These are phyloP conservation scores for Echeneis naucrates DNA, from an alignment of 2,797 vertebrate species.

Conservation along the genomic window DNA sequence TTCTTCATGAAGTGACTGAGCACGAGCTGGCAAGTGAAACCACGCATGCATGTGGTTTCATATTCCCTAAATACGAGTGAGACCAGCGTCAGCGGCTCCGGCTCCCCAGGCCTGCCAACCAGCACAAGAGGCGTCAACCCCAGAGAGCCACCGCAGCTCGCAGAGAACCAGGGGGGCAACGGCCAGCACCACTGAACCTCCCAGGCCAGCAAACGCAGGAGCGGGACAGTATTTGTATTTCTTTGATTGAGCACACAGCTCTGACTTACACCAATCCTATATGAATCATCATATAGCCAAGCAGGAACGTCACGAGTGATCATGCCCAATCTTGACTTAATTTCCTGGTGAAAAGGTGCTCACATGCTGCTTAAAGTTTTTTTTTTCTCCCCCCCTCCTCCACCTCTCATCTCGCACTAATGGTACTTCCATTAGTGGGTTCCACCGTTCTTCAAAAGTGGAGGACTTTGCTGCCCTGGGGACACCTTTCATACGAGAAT, in stretches of 20 bases:
- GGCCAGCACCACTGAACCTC: too few species aligned
- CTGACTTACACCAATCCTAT: constrained; percentile 11
- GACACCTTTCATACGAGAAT: constrained; percentile 55
- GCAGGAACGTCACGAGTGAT: not conserved
- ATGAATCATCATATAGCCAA: constrained; percentile 8
- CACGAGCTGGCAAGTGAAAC: too few species aligned
- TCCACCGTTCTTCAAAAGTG: constrained; percentile 62
- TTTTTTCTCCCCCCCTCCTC: constrained; percentile 16
- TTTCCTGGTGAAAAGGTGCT: constrained; percentile 26
- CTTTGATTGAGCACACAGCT: constrained; percentile 20
- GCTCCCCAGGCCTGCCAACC: too few species aligned
- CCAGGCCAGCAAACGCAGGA: too few species aligned
- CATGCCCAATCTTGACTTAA: constrained; percentile 8
- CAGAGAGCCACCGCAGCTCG: too few species aligned
- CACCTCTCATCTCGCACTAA: constrained; percentile 44
- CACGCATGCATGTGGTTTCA: too few species aligned
- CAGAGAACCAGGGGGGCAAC: too few species aligned
- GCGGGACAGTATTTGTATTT: too few species aligned
- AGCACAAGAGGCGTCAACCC: too few species aligned
- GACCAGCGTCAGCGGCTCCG: too few species aligned
- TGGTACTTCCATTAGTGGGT: constrained; percentile 63
- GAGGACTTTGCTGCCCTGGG: constrained; percentile 49
- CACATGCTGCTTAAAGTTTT: constrained; percentile 4
- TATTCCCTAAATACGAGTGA: too few species aligned
- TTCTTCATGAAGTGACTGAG: too few species aligned